phyloP scores from a whole-genome alignment of 2,113 vertebrate species.

The Abramis brama region DNA sequence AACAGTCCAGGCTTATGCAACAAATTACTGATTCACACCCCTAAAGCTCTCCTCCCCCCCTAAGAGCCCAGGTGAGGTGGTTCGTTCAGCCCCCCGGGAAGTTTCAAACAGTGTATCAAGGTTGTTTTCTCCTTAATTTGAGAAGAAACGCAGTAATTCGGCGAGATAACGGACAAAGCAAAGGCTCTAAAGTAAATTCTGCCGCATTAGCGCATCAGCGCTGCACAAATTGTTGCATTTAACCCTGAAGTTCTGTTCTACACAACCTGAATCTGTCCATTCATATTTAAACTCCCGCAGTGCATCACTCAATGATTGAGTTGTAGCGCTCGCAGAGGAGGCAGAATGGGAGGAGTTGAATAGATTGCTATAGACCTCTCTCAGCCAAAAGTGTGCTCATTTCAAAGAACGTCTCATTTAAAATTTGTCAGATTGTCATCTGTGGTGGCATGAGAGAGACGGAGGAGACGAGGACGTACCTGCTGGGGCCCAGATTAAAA shows the following conservation, averaged over 20 bases:
- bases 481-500: conserved; percentile 45
- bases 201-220: conserved; percentile 18
- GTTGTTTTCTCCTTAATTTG: conserved; percentile 43
- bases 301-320: conserved; percentile 19
- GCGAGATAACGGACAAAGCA: not conserved
- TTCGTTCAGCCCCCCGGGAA: conserved; percentile 24
- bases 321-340: conserved; percentile 8
- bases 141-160: conserved; percentile 5
- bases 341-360: conserved; percentile 27
- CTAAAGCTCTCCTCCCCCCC: not conserved
- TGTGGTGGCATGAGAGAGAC: conserved; percentile 2
- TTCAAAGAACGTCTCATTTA: conserved; percentile 51
- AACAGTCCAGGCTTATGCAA: not conserved
- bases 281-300: conserved; percentile 30
- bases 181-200: not conserved
- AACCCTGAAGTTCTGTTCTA: conserved; percentile 11
- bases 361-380: conserved; percentile 28
- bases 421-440: conserved; percentile 48
- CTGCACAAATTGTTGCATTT: conserved; percentile 17
- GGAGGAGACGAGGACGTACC: not conserved
- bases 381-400: conserved; percentile 24
- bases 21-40: not conserved
- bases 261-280: conserved; percentile 40
- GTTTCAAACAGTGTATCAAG: conserved; percentile 23
- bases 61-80: not conserved